Conservation (phyloP, 2,113 vertebrate species). For the Lontra canadensis region DNA sequence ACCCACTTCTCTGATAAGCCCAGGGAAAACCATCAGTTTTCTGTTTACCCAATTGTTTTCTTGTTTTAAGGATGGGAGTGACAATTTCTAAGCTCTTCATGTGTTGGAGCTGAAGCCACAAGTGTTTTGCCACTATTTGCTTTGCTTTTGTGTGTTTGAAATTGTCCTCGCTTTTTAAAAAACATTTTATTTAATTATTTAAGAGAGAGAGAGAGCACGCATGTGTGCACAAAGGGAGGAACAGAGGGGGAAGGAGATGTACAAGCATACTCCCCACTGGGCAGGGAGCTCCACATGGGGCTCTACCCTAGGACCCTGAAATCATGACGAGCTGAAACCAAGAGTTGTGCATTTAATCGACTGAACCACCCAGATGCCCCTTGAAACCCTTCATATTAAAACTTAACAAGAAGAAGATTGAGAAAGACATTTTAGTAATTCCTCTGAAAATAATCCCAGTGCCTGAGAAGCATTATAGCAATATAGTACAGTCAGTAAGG, state of each 20-base stretch:
- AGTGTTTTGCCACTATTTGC: background rate
- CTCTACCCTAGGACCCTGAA: background rate
- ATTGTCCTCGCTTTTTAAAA: background rate
- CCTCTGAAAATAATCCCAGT: background rate
- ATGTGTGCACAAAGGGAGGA: background rate
- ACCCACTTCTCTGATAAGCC: background rate
- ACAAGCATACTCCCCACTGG: background rate
- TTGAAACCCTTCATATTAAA: background rate
- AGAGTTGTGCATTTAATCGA: background rate
- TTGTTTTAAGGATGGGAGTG: background rate
- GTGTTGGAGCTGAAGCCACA: background rate
- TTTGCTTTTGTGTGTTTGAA: background rate
- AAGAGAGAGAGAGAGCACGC: background rate
- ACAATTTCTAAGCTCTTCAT: background rate
- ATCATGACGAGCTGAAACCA: background rate
- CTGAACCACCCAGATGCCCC: background rate
- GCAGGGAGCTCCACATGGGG: background rate
- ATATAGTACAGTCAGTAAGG: background rate
- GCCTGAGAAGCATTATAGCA: background rate
- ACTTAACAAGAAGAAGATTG: background rate
- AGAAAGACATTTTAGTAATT: background rate
- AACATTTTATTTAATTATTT: background rate
- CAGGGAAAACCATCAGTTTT: background rate
- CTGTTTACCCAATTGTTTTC: background rate
- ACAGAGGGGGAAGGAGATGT: background rate